Conservation (phyloP, 2,797 vertebrate genomes). For the Staurois parvus region DNA sequence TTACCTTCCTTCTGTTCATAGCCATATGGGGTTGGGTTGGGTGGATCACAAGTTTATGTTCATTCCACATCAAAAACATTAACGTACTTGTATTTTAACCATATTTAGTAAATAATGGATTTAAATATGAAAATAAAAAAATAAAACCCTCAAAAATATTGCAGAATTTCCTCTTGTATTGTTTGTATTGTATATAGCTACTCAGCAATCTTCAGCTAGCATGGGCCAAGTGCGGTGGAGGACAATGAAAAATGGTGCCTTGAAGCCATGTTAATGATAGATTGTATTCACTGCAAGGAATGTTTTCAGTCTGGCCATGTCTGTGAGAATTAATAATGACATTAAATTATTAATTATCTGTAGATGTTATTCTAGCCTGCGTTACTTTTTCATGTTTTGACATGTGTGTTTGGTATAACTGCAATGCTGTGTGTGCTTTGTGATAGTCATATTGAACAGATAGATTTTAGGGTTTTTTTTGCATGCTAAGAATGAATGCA, state of each 20-base stretch:
- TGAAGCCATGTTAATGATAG: neutral
- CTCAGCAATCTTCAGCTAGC: neutral
- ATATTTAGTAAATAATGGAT: neutral
- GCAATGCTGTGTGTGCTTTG: neutral
- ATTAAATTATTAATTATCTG: slow-evolving; percentile 6
- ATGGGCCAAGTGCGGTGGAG: neutral
- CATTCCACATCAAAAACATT: neutral
- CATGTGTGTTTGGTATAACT: neutral
- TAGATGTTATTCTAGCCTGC: slow-evolving; percentile 6
- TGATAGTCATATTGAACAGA: neutral
- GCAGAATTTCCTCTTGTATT: neutral
- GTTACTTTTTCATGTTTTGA: slow-evolving; percentile 1
- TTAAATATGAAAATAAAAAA: neutral
- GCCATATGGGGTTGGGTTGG: too few relatives aligned
- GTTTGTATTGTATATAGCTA: neutral
- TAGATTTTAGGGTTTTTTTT: neutral
- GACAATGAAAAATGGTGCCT: slow-evolving; percentile 6
- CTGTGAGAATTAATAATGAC: neutral
- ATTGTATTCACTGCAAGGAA: neutral
- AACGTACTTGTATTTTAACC: neutral
- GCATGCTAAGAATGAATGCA: neutral
- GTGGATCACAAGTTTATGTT: too few relatives aligned
- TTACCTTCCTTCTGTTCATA: too few relatives aligned
- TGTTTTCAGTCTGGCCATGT: slow-evolving; percentile 1
- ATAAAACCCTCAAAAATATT: neutral